These are phyloP conservation scores for Tauraco erythrolophus DNA, from an alignment of 2,113 vertebrate species.

Conservation along the genomic window DNA sequence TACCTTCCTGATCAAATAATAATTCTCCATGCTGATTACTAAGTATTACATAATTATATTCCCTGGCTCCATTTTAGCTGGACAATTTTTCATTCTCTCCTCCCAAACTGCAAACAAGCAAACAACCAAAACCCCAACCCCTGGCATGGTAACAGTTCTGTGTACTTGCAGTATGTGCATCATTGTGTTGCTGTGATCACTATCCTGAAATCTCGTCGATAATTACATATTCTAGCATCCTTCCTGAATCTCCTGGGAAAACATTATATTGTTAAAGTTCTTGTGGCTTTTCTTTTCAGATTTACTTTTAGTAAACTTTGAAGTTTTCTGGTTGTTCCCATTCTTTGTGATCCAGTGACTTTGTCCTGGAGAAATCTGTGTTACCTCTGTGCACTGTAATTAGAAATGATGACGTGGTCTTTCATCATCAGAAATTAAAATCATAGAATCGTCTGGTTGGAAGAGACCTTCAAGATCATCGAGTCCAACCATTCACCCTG, in stretches of 20 bases:
- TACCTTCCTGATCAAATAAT: conserved; percentile 68
- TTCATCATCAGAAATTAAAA: not conserved
- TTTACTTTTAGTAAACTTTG: not conserved
- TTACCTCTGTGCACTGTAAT: not conserved
- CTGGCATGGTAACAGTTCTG: not conserved
- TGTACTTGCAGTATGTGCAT: not conserved
- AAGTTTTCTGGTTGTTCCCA: not conserved
- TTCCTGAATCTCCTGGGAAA: not conserved
- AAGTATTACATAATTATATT: conserved; percentile 50
- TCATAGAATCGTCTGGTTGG: no score
- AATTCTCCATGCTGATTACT: conserved; percentile 33
- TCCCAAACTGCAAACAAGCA: not conserved
- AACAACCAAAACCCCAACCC: not conserved
- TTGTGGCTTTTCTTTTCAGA: not conserved
- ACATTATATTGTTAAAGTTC: not conserved
- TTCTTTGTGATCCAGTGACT: not conserved
- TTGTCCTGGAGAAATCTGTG: not conserved
- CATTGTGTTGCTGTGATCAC: not conserved
- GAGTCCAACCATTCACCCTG: no score
- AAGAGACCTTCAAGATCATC: no score
- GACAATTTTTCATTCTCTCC: conserved; percentile 15
- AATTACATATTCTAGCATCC: not conserved
- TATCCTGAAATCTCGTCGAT: not conserved
- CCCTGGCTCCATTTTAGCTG: conserved; percentile 9
- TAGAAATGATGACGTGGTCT: not conserved